Evolutionary conservation across 2,888 invertebrate genomes (phyloP), one percentile per base, ranked within the genome.

Genomic region (Adelognathus sp.): DNA sequence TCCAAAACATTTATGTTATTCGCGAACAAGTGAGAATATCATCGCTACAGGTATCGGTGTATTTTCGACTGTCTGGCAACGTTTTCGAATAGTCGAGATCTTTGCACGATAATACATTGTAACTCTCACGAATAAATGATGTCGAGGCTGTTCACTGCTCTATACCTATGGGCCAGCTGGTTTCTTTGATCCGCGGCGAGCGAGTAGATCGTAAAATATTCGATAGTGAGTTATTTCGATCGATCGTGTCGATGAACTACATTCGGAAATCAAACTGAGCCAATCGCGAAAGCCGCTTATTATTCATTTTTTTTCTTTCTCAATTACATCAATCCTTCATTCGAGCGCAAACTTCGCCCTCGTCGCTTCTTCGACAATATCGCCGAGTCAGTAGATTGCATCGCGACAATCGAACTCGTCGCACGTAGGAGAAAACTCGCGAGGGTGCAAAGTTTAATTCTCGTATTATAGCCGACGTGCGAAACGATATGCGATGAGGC

Each of bases 401-500:
- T 66, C 66, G 76, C n/a, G 46, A 27, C 31, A n/a, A 31, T 67
- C 52, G 60, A 46, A 52, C 33, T 31, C 50, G 44, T 14, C 29
- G 39, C 24, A 1, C 41, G 41, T 44, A 7, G n/a, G n/a, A 58
- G 39, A 33, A 66, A 36, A 60, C 41, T 33, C 46, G 60, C 24
- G 41, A 61, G 46, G 67, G 72, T 63, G 63, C 67, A 77, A 77
- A 77, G 72, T 73, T 69, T 69, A 46, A 73, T 58, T 63, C 67
- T 21, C 72, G 67, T 56, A 39, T 29, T 56, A 18, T 16, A 24
- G 27, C 33, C 50, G 39, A 18, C 44, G 39, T 46, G 29, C 18
- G 54, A 67, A 63, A n/a, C 39, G 29, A 56, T 63, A 56, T 18
- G 61, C 27, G 11, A 41, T 52, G 27, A 46, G 50, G 39, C 31